Base-by-base conservation (phyloP, 2,113 vertebrate genomes). In the Pygoscelis antarcticus region DNA sequence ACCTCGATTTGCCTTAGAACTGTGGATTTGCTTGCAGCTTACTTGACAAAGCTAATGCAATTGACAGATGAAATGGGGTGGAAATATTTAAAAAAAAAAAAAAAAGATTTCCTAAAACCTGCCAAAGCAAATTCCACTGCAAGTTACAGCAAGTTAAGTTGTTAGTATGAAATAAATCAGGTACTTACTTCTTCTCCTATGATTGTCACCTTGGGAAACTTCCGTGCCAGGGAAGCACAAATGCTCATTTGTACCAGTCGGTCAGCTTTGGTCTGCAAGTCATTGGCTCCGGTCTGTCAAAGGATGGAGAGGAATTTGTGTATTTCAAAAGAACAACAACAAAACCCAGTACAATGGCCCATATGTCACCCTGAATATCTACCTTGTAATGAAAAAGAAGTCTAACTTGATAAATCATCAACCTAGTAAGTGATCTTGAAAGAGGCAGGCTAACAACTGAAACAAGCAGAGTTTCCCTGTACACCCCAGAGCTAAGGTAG, bases 241-340 rank as follows among this genome's bases (percentile, higher is more conserved):
- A 99, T 99, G 96, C 99, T 99, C 97, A 99, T 98, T 94, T 99
- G 99, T 25, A 98, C 99, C 74, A 99, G 87, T 42, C 99, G 98
- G 96, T 99, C 99, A 13, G 99, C 99, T 96, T 99, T 98, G 25
- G 99, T 99, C 98, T 99, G 99, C 94, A 99, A 97, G 97, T 99
- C 99, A 88, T 98, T 98, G 46, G 98, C 98, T 49, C 99, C 99
- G 0, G 98, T 98, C 99, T 99, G 95, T n/a, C 72, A 89, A 89
- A 29, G 16, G 65, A 79, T 22, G 27, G 60, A 83, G 4, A 76
- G 30, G 40, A 60, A 81, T 34, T 55, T 46, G 38, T 20, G 18
- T 58, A 38, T 49, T 68, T 83, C 25, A 52, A 87, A 86, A 65
- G 29, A 80, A 8, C 26, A 47, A 25, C 32, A 75, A n/a, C 25